Base-by-base conservation (phyloP, 2,888 invertebrate species). In the Poecilobothrus nobilitatus region DNA sequence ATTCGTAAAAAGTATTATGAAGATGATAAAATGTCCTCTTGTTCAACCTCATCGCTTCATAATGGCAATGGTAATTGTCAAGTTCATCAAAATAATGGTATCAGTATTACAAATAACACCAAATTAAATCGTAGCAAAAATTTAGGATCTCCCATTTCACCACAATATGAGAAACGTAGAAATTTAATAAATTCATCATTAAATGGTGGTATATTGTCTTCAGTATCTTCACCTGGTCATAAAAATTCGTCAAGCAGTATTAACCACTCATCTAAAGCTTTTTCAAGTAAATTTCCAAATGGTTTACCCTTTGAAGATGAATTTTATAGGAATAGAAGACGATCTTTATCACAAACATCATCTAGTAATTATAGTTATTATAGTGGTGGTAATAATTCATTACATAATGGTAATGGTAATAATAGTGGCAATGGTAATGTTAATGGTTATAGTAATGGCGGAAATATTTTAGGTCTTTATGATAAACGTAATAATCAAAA, bases 271-370 rank as follows among this genome's bases (percentile, higher is more conserved):
- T 79, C 78, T 70, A 79, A 79, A 70, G 76, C 80, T 44, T 82
- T 76, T 74, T 82, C 82, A 1, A 80, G 78, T 12, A 81, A 82
- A 71, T 82, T 78, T 68, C 82, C 82, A 2, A 79, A 80, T 67
- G 82, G 82, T 33, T 71, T 82, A 68, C 82, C 82, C 64, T 82
- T 82, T 70, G 82, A 82, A 73, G 78, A 82, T 71, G 82, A 82
- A 73, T 82, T 82, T 70, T 80, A 80, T 74, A 72, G 75, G 15
- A 76, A 75, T 63, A 74, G 76, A 67, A 70, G 71, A 70, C 79
- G 81, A 71, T 81, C 81, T 73, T 78, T 78, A 71, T 81, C 81
- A 63, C 82, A 80, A 69, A 75, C 75, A 66, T 81, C 81, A 65
- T 82, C 82, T 3, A 82, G 81, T 72, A 82, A 80, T 69, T 81